Evolutionary conservation across 2,888 invertebrate genomes (phyloP), one percentile per base, ranked within the genome.

Genomic region (Mythimna impura): DNA sequence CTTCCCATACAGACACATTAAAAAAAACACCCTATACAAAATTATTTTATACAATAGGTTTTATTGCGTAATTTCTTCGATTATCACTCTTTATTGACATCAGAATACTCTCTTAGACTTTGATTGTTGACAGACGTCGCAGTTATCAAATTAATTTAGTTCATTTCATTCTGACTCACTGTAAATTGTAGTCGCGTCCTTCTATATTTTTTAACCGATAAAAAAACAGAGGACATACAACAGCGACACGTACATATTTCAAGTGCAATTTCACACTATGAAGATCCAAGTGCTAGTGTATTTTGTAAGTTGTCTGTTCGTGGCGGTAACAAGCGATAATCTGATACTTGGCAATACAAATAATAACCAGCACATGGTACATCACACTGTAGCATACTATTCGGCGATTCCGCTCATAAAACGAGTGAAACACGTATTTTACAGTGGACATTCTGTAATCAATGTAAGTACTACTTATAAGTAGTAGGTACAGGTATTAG

Each of bases 351-450:
- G 93, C 1, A 88, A 91, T 76, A 78, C 87, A 5, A 87, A 82
- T 57, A 86, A 86, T 57, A 88, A 89, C 50, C 89, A 79, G 34
- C 71, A 82, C 8, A 71, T 92, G 71, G 80, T 93, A 25, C 83
- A 90, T 79, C 90, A 91, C 14, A 86, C 86, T 4, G 73, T 78
- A 34, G 86, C 85, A 0, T 75, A 89, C 14, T 92, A 89, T 65
- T 34, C 81, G 4, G 86, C 87, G 0, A 88, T 92, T 30, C 93
- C 92, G 2, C 89, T 89, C 20, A 73, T 83, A 3, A 92, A 87
- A 71, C 87, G 92, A 62, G 88, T 87, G 8, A 93, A 93, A 76
- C 85, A 88, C 64, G 82, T 90, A 12, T 93, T 93, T 70, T 94
- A 83, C 58, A 89, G 78, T 66, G 92, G 89, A 67, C 79, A 90